Base-by-base conservation (phyloP, 2,797 vertebrate species). In the Moxostoma hubbsi region DNA sequence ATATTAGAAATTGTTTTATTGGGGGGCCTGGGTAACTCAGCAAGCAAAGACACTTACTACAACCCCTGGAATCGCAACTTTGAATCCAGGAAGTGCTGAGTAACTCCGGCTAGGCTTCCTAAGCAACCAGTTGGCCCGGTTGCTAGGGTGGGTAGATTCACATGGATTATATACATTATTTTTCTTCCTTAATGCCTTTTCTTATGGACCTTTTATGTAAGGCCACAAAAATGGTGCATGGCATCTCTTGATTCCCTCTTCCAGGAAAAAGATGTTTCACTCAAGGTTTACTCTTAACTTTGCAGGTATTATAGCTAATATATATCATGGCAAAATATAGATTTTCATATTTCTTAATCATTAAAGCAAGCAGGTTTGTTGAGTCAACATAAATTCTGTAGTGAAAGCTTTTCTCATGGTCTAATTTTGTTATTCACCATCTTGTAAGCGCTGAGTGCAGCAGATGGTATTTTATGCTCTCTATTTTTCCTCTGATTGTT, bases 401-500 rank as follows among this genome's bases (percentile, higher is more conserved):
- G 51, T 49, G 45, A 13, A 72, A 79, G 51, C 77, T 73, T 72
- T 70, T 71, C 77, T 65, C 13, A 13, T 36, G 18, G 64, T 78
- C 68, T 83, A 65, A 43, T 50, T 73, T 63, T 82, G 72, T 82
- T 82, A 78, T 81, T 79, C 63, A 47, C 75, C 49, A 59, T 72
- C 49, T 55, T 24, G 63, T 73, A 62, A 47, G 49, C 5, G 58
- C 81, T 78, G 57, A 79, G 45, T 81, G 58, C 54, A 79, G 58
- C 85, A 84, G 81, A 85, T 84, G 82, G 54, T 71, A 58, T 77
- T 82, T 83, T 59, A 58, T 18, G 18, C 71, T 79, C 16, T 46
- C 55, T 24, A 24, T 65, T 68, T 80, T 68, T 83, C 77, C 61
- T 49, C 47, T 69, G 62, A 80, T 73, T 80, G 75, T 81, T 85